phyloP scores from a whole-genome alignment of 2,113 vertebrate genomes.

The Cromileptes altivelis region DNA sequence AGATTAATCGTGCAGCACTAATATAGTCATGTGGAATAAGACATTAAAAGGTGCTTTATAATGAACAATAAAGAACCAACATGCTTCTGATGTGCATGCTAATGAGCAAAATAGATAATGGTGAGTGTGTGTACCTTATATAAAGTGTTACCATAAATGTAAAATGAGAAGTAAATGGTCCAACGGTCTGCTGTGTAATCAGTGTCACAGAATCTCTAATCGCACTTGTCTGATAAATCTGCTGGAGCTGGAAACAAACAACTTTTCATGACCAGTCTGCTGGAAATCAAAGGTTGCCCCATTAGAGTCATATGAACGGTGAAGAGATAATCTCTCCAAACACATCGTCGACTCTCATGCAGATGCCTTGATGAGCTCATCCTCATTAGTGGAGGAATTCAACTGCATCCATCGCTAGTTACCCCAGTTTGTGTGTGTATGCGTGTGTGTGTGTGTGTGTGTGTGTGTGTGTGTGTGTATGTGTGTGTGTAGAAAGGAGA shows the following conservation, averaged over 20 bases:
- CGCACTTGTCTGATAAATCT: slow-evolving; percentile 2
- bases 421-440: not conserved
- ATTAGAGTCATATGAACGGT: slow-evolving; percentile 58
- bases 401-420: slow-evolving; percentile 53
- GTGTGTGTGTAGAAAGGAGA: slow-evolving; percentile 1
- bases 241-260: slow-evolving; percentile 18
- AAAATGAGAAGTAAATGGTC: not conserved
- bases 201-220: slow-evolving; percentile 29
- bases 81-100: no score
- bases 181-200: slow-evolving; percentile 33
- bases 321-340: slow-evolving; percentile 58
- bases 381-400: slow-evolving; percentile 70
- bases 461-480: not conserved
- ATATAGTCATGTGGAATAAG: no score
- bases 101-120: no score
- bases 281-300: slow-evolving; percentile 59
- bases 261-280: slow-evolving; percentile 41
- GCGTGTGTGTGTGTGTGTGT: not conserved
- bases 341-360: slow-evolving; percentile 40
- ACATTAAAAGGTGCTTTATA: no score
- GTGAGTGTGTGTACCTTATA: no score
- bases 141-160: no score
- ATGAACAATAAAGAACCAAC: no score
- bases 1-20: no score
- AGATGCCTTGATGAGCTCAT: slow-evolving; percentile 65